Base-by-base conservation (phyloP, 2,113 vertebrate species). In the Lagopus muta region DNA sequence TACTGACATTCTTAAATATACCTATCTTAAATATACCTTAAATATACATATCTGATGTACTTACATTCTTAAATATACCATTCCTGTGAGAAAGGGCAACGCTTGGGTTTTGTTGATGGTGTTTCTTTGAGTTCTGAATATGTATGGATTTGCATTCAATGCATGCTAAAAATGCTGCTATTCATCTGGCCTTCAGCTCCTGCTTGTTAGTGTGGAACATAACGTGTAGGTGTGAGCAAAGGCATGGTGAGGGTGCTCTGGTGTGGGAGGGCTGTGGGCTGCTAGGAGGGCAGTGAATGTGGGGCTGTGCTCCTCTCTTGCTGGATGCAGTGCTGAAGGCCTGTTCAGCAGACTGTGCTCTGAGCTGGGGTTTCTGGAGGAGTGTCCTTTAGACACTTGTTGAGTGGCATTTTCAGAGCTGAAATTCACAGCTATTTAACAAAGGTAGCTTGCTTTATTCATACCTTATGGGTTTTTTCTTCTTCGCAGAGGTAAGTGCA, bases 361-460 rank as follows among this genome's bases (percentile, higher is more conserved):
- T 32, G 45, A 38, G 27, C 45, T 38, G 28, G 47, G 34, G 15
- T 8, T 64, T 36, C 74, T 77, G 74, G 38, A 24, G 36, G 30
- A 32, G 47, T 32, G 20, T 38, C 62, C 12, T 42, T 32, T 13
- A 38, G 13, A 8, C 15, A 6, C 19, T 32, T 42, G 32, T n/a
- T 16, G 32, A 45, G 52, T n/a, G 32, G 21, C 22, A 43, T 24
- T 58, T 45, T 42, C 30, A 43, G 54, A 57, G 18, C 40, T 66
- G 81, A 4, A 0, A 0, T 62, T 43, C 42, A 65, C 14, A 21
- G 40, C 10, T 75, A 4, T 3, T 6, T 27, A 62, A 43, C n/a
- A 78, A 66, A 8, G 50, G 3, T 30, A 40, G 45, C 17, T 80
- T 58, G 5, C 10, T 90, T 66, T 73, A 50, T 64, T 84, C 38